Evolutionary conservation across 2,113 vertebrate genomes (phyloP).

Genomic region (Seriola aureovittata): DNA sequence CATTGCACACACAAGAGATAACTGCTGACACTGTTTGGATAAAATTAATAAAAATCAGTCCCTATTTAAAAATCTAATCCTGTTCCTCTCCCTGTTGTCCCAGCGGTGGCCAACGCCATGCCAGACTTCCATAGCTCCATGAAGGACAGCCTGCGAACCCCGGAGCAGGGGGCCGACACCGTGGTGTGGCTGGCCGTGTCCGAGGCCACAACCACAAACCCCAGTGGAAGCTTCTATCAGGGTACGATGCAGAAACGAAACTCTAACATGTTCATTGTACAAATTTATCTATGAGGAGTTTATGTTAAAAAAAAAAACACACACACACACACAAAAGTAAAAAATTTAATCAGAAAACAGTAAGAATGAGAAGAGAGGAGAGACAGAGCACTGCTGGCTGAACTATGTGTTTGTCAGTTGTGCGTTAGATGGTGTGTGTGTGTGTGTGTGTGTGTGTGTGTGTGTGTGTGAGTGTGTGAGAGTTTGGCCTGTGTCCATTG

Average conservation of each 20-base stretch:
- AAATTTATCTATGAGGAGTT: not conserved
- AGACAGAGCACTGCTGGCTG: conserved; percentile 2
- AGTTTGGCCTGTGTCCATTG: conserved; percentile 71
- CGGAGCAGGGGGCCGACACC: conserved; percentile 86
- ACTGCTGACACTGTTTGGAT: not conserved
- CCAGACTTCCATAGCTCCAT: conserved; percentile 87
- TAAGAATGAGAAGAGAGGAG: not conserved
- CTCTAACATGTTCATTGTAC: not conserved
- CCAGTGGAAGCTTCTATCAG: conserved; percentile 84
- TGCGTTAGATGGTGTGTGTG: not conserved
- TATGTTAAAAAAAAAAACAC: not conserved
- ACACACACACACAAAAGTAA: not conserved
- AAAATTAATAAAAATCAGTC: too few relatives aligned
- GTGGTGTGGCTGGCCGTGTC: conserved; percentile 84
- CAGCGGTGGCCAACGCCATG: conserved; percentile 85
- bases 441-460: conserved; percentile 15
- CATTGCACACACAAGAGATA: not conserved
- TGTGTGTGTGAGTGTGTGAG: conserved; percentile 34
- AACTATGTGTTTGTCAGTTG: conserved; percentile 38
- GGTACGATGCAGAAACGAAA: conserved; percentile 64
- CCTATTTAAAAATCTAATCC: too few relatives aligned
- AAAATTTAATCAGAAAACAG: not conserved
- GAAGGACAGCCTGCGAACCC: conserved; percentile 83
- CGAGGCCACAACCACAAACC: conserved; percentile 74
- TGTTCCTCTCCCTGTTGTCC: not conserved